Evolutionary conservation across 2,888 invertebrate species (phyloP), one percentile per base, ranked within the genome.

Genomic region (Drosophila diplacantha): DNA sequence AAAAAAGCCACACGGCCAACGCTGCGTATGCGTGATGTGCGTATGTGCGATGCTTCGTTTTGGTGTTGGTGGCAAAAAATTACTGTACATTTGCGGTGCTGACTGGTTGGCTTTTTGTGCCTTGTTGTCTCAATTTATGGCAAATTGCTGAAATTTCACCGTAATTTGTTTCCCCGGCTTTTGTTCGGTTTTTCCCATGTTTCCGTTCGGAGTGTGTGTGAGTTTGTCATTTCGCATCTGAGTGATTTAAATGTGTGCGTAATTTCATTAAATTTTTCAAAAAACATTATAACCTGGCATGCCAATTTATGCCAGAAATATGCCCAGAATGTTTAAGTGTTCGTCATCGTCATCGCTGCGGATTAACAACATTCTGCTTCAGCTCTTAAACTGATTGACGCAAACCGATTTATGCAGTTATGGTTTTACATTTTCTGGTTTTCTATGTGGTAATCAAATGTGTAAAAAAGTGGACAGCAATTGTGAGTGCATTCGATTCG

Each of bases 121-220:
- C 78, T 75, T 78, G 73, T 75, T 80, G 83, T 84, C 84, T 83
- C 83, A 82, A 85, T 84, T 85, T 78, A 85, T 76, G 77, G 74
- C 76, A 78, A 81, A 81, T 81, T 83, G 80, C 68, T 78, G 74
- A 78, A 83, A 80, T 80, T 74, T 72, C 73, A 75, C 59, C 70
- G 82, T 74, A 79, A 79, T 79, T 79, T 75, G 73, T 74, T 70
- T 64, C 59, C 54, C 57, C 57, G 69, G 57, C 44, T 50, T 73
- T 73, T 71, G 69, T 71, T 69, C 70, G 62, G 64, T 24, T 61
- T 76, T 62, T 73, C 65, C 57, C 34, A 53, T 54, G 34, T 18
- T 54, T 16, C 38, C 34, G 6, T 46, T 55, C 43, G 12, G 61
- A 54, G 69, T 53, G 60, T 32, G 29, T 72, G 78, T 74, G 32